Percentiles rank a stretch among this genome's conserved stretches.
These are phyloP conservation scores for Stenopsyche tienmushanensis DNA, from an alignment of 1,140 invertebrate genomes.

Conservation along the genomic window DNA sequence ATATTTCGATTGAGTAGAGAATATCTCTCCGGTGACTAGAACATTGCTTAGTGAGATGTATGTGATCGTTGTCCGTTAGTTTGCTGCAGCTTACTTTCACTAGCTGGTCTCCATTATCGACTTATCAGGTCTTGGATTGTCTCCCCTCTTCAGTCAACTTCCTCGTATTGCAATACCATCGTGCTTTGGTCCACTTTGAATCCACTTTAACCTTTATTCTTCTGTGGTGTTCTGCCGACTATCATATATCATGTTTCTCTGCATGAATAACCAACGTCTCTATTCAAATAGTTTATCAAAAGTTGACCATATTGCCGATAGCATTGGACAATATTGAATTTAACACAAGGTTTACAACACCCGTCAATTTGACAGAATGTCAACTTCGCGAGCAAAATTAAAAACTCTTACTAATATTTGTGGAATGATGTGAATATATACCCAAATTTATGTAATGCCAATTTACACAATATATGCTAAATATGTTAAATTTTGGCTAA, in stretches of 20 bases:
- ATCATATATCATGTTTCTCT: neutral
- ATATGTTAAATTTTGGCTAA: too few relatives aligned
- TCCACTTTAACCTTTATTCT: constrained; percentile 2
- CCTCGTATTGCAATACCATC: constrained; percentile 2
- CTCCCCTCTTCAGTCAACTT: neutral
- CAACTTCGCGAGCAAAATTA: neutral
- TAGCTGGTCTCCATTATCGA: neutral
- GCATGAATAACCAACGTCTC: neutral
- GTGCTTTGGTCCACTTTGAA: constrained; percentile 3
- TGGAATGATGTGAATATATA: too few relatives aligned
- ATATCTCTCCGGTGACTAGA: neutral
- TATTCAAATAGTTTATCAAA: too few relatives aligned
- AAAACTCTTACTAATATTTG: neutral
- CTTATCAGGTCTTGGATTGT: neutral
- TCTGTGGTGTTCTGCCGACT: neutral
- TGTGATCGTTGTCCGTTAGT: neutral
- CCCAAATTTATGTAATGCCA: too few relatives aligned
- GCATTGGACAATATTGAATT: neutral
- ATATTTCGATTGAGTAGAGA: neutral
- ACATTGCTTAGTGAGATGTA: neutral
- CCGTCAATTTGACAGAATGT: neutral
- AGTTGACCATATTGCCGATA: too few relatives aligned
- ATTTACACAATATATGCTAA: too few relatives aligned
- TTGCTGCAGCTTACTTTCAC: neutral
- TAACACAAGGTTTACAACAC: neutral